Base-by-base conservation (phyloP, 1,140 invertebrate species). In the Piezodorus guildinii region DNA sequence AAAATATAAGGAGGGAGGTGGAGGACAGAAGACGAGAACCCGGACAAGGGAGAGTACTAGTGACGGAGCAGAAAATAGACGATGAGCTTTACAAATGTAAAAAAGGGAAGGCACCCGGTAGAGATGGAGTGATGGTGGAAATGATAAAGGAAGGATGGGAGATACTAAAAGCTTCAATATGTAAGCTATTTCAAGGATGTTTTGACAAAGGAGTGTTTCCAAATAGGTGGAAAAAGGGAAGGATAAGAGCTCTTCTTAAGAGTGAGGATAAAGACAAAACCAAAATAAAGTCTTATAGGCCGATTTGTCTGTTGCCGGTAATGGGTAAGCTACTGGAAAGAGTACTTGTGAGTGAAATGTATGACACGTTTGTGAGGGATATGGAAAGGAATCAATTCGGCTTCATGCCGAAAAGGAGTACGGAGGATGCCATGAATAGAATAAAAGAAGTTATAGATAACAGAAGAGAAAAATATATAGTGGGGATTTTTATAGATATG, bases 401-500 rank as follows among this genome's bases (percentile, higher is more conserved):
- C 34, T 34, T 19, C 5, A 39, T 19, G 34, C 17, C 2, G 8
- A 4, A 27, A 30, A 17, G 16, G 21, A 4, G 15, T 3, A 25
- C 17, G 10, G 59, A 60, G 9, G 59, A 60, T 19, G 59, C 39
- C 2, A 17, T 60, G 27, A 6, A 19, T n/a, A 21, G 4, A 6
- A n/a, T 60, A 21, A 43, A n/a, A 16, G 17, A 43, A 27, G n/a
- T 39, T 9, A 16, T 60, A 27, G 59, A 60, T 4, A 39, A 10
- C 6, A 19, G 27, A 39, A 43, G 52, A 15, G 25, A 51, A 5
- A 61, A 65, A 43, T 65, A 65, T 30, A 19, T 60, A 44, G 15
- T 60, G 15, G 21, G 49, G 16, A 15, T 61, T n/a, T 60, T 60
- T 39, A 30, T 60, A n/a, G 58, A 60, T 43, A 60, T 60, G 4